Conservation (phyloP, 2,113 vertebrate species). For the Boulengerochromis microlepis region DNA sequence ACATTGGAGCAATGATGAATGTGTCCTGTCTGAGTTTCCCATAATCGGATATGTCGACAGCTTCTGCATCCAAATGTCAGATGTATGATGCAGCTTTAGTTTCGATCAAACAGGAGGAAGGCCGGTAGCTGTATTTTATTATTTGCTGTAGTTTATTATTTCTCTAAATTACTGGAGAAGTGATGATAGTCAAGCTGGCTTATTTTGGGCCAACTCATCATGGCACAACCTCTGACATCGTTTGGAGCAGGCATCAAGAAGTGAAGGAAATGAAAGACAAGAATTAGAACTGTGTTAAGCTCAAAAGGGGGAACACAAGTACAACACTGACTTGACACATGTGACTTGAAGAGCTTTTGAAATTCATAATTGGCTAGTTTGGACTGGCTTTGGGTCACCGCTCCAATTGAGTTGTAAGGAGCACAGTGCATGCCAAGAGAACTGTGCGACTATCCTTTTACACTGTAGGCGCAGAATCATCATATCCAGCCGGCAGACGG, state of each 20-base stretch:
- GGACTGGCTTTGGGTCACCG: not conserved
- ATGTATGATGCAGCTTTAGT: conserved; percentile 21
- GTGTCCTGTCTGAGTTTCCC: not conserved
- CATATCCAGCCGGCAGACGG: conserved; percentile 49
- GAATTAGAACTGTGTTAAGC: not conserved
- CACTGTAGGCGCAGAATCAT: conserved; percentile 67
- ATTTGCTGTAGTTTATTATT: not conserved
- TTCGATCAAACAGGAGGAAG: not conserved
- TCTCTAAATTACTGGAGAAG: not conserved
- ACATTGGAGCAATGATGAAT: conserved; percentile 33
- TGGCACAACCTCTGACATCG: not conserved
- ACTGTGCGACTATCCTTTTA: conserved; percentile 61
- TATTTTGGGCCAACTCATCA: not conserved
- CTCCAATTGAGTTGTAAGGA: conserved; percentile 44
- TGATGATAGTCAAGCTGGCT: not conserved
- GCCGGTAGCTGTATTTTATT: not conserved
- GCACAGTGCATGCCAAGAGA: conserved; percentile 8
- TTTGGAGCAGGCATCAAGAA: not conserved
- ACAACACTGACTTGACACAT: not conserved
- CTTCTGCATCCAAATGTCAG: conserved; percentile 30
- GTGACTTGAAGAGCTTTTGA: not conserved
- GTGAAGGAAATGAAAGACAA: not conserved
- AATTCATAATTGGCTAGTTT: conserved; percentile 12
- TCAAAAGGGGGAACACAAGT: not conserved
- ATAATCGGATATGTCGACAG: conserved; percentile 34